Evolutionary conservation across 2,888 invertebrate genomes (phyloP), one percentile per base, ranked within the genome.

Genomic region (Tetanocera ferruginea): DNA sequence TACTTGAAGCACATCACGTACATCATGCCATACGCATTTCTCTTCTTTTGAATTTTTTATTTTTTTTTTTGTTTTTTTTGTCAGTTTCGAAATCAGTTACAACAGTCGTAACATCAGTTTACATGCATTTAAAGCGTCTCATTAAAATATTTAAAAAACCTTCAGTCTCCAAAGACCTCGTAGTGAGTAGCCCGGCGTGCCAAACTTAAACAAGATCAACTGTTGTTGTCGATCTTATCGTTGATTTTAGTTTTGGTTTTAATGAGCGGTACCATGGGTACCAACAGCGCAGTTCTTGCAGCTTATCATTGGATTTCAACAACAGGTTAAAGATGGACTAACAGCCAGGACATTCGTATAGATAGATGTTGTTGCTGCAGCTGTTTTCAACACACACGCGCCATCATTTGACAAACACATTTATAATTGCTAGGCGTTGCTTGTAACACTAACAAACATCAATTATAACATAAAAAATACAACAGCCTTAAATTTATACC

Each of bases 321-420:
- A 8, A 8, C 31, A 31, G 3, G 31, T 31, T 31, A 31, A 31
- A 31, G 31, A 31, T 34, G 43, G 43, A 67, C 67, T 43, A 37
- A 67, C 37, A 43, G 19, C 5, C 67, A 37, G 43, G 67, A 37
- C 67, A 67, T 17, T 5, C 37, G 43, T 9, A n/a, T 3, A 34
- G 67, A 67, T 51, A 52, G 51, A 70, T 37, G 37, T 31, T 34
- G 8, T 28, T 14, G 34, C 25, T 11, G 57, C 72, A 72, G 72
- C 72, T 72, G 72, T 34, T 57, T 57, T 9, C 37, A 37, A 9
- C 60, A 11, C 28, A 71, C 70, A 55, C 70, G 55, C 52, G 70
- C 70, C 70, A 71, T 55, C 70, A 71, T 71, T 71, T 71, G 72
- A 72, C 72, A 57, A 72, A 57, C 37, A 57, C 72, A 37, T 34